Base-by-base conservation (phyloP, 2,797 vertebrate species). In the Anas bahamensis region DNA sequence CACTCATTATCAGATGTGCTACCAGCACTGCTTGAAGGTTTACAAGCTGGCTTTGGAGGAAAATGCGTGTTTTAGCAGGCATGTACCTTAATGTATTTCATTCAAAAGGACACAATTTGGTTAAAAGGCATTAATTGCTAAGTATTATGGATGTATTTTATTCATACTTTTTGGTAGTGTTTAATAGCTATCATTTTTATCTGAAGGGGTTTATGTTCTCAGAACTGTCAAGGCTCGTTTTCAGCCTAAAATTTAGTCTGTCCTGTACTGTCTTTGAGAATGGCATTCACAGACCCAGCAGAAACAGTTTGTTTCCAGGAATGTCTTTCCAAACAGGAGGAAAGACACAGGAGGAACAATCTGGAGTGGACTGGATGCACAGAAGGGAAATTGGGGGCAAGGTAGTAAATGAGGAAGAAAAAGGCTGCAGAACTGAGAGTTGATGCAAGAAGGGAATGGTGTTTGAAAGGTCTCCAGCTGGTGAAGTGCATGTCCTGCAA, bases 1-100 rank as follows among this genome's bases (percentile, higher is more conserved):
- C 2, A 73, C 97, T 85, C 98, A 98, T 93, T 98, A 98, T 21
- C 83, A 91, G 69, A 96, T 98, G 97, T 99, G 98, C 88, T 97
- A 81, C 55, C 98, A 92, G 68, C 97, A 98, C 70, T 98, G 98
- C 94, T 96, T 91, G 88, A 98, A 97, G n/a, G 74, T 98, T 64
- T 98, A 97, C 95, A 95, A 48, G 8, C 50, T 97, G 59, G 37
- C 97, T 26, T 77, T 80, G 86, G 93, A 96, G 65, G 89, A 94
- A 21, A 93, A 71, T 46, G n/a, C 23, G 2, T 86, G 31, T 37
- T 37, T 84, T 78, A 61, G 86, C 33, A 95, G 96, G 98, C 88
- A 90, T 0, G 86, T 88, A 11, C 78, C 74, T 57, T 7, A 64
- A 50, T 53, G 14, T 50, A 24, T 50, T 50, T 50, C 23, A 50